Base-by-base conservation (phyloP, 1,140 invertebrate genomes). In the Ladona fulva region DNA sequence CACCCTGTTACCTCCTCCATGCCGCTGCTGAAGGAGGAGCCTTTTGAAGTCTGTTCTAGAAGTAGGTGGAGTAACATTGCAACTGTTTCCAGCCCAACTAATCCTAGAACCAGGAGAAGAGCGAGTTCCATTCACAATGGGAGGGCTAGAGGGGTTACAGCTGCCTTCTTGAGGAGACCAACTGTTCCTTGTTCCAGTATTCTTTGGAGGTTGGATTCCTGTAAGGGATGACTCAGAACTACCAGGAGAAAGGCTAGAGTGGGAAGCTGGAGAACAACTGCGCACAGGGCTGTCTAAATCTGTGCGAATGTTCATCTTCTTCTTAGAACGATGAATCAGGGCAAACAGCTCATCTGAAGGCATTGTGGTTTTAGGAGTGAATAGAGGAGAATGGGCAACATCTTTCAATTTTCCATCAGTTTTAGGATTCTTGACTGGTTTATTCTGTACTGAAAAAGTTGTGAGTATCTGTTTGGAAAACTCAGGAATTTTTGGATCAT, bases 291-390 rank as follows among this genome's bases (percentile, higher is more conserved):
- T 76, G 11, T 76, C 75, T 12, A 42, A 76, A 76, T 66, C 52
- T 19, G 52, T 66, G 14, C 52, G 52, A 66, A 92, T 92, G 80
- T 92, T 92, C 52, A 93, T 86, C 81, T 90, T 90, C 82, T 91
- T 91, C 82, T 92, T 93, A 74, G 91, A 92, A 83, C 92, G 92
- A 82, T 93, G 91, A 76, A 93, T 93, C 14, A 91, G 91, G 7
- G 91, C 90, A 80, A 92, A 93, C 0, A 93, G 82, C 82, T 93
- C 92, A 83, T 93, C 92, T 79, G 92, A 91, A 0, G 90, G 91
- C 90, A 92, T 92, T 0, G 90, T 91, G 19, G 90, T 91, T 84
- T 90, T 91, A 24, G 90, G 89, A 0, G 52, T 66, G n/a, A 66
- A 66, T 5, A 66, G 52, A 66, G 52, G 52, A 5, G n/a, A 19